Percentiles rank a stretch among this genome's conserved stretches.
Evolutionary conservation across 2,113 vertebrate species (phyloP).

Genomic region (Noctilio leporinus): DNA sequence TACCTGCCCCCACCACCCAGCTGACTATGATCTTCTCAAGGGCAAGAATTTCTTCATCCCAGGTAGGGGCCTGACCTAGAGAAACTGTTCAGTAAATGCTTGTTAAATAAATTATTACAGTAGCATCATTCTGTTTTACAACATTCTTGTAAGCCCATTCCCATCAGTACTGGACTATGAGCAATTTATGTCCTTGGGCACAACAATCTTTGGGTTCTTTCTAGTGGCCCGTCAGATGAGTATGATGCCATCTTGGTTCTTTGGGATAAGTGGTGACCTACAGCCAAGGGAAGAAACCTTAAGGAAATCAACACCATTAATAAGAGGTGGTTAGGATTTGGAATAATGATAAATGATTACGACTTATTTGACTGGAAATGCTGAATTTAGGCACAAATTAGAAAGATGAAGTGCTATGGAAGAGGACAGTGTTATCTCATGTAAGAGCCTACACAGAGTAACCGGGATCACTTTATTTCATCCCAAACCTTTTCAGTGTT

Average conservation of each 20-base stretch:
- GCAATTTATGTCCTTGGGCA: not conserved
- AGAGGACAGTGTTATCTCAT: not conserved
- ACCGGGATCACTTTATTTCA: not conserved
- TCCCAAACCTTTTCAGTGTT: not conserved
- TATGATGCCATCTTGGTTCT: not conserved
- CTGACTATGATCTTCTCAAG: not conserved
- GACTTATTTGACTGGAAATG: not conserved
- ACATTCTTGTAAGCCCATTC: not conserved
- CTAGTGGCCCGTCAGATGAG: not conserved
- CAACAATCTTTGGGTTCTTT: not conserved
- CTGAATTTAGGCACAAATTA: not conserved
- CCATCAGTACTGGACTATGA: not conserved
- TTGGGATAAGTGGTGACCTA: not conserved
- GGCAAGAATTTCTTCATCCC: not conserved
- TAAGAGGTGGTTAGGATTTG: not conserved
- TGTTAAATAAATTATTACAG: conserved; percentile 8
- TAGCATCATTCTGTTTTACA: not conserved
- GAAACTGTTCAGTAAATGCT: not conserved
- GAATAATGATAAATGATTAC: not conserved
- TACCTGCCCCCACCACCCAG: not conserved
- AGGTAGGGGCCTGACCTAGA: not conserved
- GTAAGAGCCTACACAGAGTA: not conserved
- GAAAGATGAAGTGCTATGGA: not conserved
- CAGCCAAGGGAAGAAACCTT: not conserved
- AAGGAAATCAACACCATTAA: not conserved